phyloP scores from a whole-genome alignment of 1,140 invertebrate genomes.

The Sogatella furcifera region DNA sequence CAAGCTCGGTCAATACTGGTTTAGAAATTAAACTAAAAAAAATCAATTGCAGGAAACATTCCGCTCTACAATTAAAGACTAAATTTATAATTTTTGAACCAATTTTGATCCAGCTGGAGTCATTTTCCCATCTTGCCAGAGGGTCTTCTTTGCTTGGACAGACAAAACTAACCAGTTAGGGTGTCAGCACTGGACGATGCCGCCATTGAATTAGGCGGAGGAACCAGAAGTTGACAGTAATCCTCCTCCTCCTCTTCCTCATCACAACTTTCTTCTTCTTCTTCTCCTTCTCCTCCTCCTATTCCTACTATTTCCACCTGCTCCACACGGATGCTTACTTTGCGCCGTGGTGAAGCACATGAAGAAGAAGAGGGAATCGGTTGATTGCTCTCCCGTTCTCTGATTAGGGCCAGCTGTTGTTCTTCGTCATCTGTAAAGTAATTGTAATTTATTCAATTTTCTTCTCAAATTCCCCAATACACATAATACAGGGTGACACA shows the following conservation, averaged over 20 bases:
- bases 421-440: conserved; percentile 39
- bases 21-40: too few species aligned
- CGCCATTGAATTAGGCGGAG: conserved; percentile 44
- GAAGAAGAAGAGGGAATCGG: conserved; percentile 15
- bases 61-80: too few species aligned
- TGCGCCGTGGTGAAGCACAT: conserved; percentile 27
- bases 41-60: too few species aligned
- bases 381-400: conserved; percentile 14
- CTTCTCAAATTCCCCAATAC: too few species aligned
- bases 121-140: too few species aligned
- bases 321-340: conserved; percentile 33
- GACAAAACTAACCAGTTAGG: conserved; percentile 62
- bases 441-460: too few species aligned
- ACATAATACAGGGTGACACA: too few species aligned
- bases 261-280: conserved; percentile 36
- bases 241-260: not conserved
- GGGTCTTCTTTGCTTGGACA: too few species aligned
- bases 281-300: too few species aligned
- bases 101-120: too few species aligned
- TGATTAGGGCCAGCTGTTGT: conserved; percentile 31
- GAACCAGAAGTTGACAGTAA: conserved; percentile 30
- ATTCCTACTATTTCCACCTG: conserved; percentile 29
- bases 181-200: conserved; percentile 63
- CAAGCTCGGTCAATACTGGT: too few species aligned
- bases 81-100: too few species aligned